Conservation (phyloP, 2,113 vertebrate species). For the Burhinus bistriatus region DNA sequence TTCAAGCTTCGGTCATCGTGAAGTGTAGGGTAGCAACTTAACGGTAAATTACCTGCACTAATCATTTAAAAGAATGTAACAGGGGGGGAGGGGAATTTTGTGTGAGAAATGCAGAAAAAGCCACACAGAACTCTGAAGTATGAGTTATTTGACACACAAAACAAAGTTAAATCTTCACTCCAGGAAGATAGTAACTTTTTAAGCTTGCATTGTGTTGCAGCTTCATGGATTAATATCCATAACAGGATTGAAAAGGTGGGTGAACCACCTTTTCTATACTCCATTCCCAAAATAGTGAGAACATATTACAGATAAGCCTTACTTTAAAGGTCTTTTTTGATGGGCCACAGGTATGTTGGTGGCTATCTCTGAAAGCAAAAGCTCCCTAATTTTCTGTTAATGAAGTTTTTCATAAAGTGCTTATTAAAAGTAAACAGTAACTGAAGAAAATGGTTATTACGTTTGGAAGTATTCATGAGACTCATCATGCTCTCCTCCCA, state of each 20-base stretch:
- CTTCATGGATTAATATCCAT: background rate
- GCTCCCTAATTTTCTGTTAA: background rate
- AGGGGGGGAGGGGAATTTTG: background rate
- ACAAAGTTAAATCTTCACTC: background rate
- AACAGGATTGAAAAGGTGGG: background rate
- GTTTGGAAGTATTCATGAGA: background rate
- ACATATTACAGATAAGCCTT: background rate
- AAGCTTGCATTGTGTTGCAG: background rate
- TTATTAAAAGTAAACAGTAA: background rate
- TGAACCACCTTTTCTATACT: background rate
- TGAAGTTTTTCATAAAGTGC: background rate
- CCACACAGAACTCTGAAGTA: background rate
- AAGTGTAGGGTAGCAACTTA: background rate
- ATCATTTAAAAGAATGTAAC: background rate
- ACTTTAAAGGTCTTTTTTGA: background rate
- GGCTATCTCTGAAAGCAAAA: background rate
- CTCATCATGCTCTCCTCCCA: background rate
- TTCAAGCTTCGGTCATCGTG: background rate
- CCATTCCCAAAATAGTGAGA: background rate
- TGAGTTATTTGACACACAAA: background rate
- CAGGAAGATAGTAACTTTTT: background rate
- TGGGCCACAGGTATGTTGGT: background rate
- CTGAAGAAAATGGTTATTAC: background rate
- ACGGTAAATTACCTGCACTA: background rate
- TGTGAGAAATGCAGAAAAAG: background rate